Evolutionary conservation across 2,888 invertebrate species (phyloP).

Genomic region (Adela reaumurella): DNA sequence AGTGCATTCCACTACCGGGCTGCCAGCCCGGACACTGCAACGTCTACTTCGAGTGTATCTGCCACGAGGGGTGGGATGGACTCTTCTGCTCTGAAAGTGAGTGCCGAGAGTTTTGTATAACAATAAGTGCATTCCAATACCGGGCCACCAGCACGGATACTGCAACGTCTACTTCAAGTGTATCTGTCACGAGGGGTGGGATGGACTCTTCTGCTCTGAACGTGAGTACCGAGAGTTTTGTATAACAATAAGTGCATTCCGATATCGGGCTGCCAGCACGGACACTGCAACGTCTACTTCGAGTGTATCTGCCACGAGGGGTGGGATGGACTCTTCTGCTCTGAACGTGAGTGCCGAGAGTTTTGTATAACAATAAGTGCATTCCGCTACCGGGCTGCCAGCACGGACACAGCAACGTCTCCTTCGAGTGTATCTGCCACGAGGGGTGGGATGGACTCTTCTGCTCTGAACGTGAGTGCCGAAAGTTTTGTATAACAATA

Average conservation of each 20-base stretch:
- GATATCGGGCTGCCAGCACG: constrained; percentile 83
- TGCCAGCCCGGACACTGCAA: constrained; percentile 86
- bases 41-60: constrained; percentile 82
- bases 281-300: constrained; percentile 80
- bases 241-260: constrained; percentile 83
- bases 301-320: constrained; percentile 82
- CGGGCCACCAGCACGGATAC: constrained; percentile 82
- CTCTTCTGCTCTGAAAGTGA: constrained; percentile 85
- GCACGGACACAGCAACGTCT: constrained; percentile 80
- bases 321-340: constrained; percentile 87
- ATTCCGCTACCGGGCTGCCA: constrained; percentile 83
- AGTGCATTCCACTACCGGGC: constrained; percentile 81
- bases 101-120: too few relatives aligned
- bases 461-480: constrained; percentile 84
- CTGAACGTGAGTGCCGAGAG: constrained; percentile 84
- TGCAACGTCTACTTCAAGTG: constrained; percentile 87
- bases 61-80: constrained; percentile 83
- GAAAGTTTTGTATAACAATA: too few relatives aligned
- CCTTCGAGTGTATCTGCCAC: constrained; percentile 82
- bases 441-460: constrained; percentile 87
- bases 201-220: constrained; percentile 83
- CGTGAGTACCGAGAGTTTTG: too few relatives aligned
- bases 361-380: constrained; percentile 81
- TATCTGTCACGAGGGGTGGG: constrained; percentile 81
- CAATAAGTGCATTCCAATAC: constrained; percentile 80